Percentiles rank a stretch among this genome's conserved stretches.
phyloP scores from a whole-genome alignment of 2,888 invertebrate genomes.

The Coenonympha glycerion region DNA sequence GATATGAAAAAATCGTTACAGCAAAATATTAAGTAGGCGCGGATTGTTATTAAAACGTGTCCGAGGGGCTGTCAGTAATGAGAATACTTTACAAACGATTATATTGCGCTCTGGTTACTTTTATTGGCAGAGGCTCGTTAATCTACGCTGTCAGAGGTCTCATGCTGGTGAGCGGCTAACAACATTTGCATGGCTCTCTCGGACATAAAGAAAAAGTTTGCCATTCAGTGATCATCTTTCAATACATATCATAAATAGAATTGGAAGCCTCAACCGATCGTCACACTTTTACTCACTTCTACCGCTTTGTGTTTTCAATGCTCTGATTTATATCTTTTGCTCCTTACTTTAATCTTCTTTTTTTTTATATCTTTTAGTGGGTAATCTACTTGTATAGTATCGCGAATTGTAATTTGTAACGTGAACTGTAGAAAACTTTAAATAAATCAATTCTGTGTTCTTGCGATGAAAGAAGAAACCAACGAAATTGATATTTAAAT shows the following conservation, averaged over 20 bases:
- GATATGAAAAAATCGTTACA: constrained; percentile 53
- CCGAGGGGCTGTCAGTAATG: constrained; percentile 44
- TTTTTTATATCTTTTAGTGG: constrained; percentile 36
- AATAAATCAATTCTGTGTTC: constrained; percentile 3
- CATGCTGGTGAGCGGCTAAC: constrained; percentile 53
- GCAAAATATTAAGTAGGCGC: constrained; percentile 33
- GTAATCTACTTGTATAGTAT: constrained; percentile 28
- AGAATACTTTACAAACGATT: constrained; percentile 40
- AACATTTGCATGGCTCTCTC: constrained; percentile 49
- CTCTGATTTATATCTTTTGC: constrained; percentile 56
- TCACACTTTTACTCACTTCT: constrained; percentile 65
- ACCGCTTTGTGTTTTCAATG: constrained; percentile 41
- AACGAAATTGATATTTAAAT: background rate
- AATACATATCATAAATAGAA: constrained; percentile 43
- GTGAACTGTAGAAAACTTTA: background rate
- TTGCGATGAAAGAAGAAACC: background rate
- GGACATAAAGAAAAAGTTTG: constrained; percentile 26
- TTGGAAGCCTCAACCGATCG: constrained; percentile 51
- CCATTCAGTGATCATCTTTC: constrained; percentile 45
- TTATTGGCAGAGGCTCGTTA: constrained; percentile 51
- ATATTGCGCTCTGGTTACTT: constrained; percentile 40
- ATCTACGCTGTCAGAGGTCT: constrained; percentile 45
- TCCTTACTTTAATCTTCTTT: constrained; percentile 40
- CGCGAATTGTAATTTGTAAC: constrained; percentile 8
- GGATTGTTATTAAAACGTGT: constrained; percentile 36